These are phyloP conservation scores for Pao palembangensis DNA, from an alignment of 2,113 vertebrate species.

Conservation along the genomic window DNA sequence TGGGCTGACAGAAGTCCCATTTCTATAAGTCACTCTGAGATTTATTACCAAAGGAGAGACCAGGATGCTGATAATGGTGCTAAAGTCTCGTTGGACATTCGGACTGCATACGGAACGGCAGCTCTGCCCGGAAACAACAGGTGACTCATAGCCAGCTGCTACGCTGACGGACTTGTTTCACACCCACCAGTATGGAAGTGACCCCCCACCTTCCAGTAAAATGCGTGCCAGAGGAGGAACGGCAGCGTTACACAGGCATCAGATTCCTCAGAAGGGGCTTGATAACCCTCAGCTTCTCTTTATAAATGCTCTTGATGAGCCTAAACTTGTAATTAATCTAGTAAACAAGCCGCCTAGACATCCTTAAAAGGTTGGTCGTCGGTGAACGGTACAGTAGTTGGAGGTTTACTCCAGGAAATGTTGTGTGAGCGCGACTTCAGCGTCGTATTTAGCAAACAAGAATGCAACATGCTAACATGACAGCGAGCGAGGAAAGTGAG, in stretches of 20 bases:
- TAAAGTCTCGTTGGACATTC: background rate
- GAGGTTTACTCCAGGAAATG: too few species aligned
- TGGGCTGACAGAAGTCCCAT: background rate
- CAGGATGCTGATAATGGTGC: constrained; percentile 18
- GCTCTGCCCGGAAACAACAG: constrained; percentile 33
- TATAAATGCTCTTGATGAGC: too few species aligned
- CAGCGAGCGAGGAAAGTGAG: constrained; percentile 5
- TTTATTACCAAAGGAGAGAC: background rate
- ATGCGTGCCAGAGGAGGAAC: constrained; percentile 31
- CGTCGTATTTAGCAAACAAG: background rate
- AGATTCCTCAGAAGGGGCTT: too few species aligned
- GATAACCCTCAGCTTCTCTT: too few species aligned
- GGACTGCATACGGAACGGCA: background rate
- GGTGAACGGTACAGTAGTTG: too few species aligned
- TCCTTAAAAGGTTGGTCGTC: too few species aligned
- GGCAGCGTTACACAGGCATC: constrained; percentile 6
- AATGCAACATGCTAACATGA: background rate
- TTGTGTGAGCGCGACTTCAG: constrained; percentile 15
- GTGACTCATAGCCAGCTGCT: constrained; percentile 42
- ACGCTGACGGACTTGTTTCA: background rate
- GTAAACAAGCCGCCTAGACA: too few species aligned
- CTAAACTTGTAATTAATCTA: too few species aligned
- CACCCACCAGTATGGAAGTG: constrained; percentile 4
- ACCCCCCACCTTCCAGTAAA: constrained; percentile 26
- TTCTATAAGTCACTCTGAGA: background rate